These are phyloP conservation scores for Xerus rutilus DNA, from an alignment of 2,797 vertebrate genomes.

Conservation along the genomic window DNA sequence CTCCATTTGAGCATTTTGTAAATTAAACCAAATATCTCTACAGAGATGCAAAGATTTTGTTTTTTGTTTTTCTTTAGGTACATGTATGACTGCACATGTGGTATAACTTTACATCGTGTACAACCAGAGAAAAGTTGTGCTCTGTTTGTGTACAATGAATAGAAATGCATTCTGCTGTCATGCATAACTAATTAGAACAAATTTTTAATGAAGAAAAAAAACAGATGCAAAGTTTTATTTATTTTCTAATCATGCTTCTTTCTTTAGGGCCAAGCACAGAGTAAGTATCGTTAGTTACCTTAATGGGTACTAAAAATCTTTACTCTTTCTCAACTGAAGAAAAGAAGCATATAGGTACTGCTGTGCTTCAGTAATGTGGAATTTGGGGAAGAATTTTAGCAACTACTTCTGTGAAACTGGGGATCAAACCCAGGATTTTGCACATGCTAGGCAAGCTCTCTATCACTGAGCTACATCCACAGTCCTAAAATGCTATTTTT, in stretches of 20 bases:
- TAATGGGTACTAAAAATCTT: slow-evolving; percentile 38
- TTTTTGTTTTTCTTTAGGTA: too few relatives aligned
- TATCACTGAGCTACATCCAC: not conserved
- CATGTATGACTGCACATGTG: too few relatives aligned
- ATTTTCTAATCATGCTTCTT: slow-evolving; percentile 18
- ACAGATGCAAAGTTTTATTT: slow-evolving; percentile 10
- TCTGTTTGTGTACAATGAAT: too few relatives aligned
- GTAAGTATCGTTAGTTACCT: slow-evolving; percentile 5
- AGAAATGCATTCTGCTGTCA: too few relatives aligned
- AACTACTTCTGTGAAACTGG: slow-evolving; percentile 32
- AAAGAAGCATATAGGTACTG: not conserved
- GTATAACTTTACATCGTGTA: too few relatives aligned
- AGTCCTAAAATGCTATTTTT: slow-evolving; percentile 27
- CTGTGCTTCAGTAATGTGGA: not conserved
- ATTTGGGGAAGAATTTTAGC: slow-evolving; percentile 18
- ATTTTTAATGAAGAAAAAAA: too few relatives aligned
- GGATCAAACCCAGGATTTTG: not conserved
- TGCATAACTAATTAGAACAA: too few relatives aligned
- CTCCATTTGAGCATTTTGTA: slow-evolving; percentile 22
- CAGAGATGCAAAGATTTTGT: not conserved
- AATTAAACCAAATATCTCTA: slow-evolving; percentile 44
- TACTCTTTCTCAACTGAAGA: not conserved
- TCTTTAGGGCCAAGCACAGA: not conserved
- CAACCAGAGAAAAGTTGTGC: too few relatives aligned
- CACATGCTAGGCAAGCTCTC: not conserved